Conservation (phyloP, 1,140 invertebrate genomes). For the Teleogryllus occipitalis region DNA sequence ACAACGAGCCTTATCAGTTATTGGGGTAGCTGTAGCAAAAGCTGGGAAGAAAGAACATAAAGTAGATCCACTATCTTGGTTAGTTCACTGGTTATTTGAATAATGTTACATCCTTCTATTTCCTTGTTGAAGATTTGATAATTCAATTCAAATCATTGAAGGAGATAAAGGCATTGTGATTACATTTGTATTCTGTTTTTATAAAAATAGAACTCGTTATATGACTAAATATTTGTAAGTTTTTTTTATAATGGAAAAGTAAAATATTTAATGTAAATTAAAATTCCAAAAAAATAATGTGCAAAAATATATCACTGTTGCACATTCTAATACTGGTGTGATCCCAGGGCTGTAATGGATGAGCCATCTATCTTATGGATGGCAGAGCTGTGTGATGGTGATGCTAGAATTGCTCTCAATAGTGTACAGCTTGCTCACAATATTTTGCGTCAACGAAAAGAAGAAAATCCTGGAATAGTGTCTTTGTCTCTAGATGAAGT, state of each 20-base stretch:
- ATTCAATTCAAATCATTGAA: too few species aligned
- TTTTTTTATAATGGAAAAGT: too few species aligned
- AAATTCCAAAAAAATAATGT: too few species aligned
- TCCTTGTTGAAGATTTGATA: not conserved
- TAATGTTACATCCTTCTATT: not conserved
- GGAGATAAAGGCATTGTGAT: too few species aligned
- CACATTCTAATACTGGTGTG: too few species aligned
- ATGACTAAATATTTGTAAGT: too few species aligned
- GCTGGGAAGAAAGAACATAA: slow-evolving; percentile 28
- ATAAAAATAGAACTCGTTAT: too few species aligned
- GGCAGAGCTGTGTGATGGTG: slow-evolving; percentile 69
- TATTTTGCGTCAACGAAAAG: slow-evolving; percentile 41
- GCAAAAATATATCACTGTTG: too few species aligned
- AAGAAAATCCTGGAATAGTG: slow-evolving; percentile 28
- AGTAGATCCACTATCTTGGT: slow-evolving; percentile 21
- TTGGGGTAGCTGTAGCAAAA: slow-evolving; percentile 35
- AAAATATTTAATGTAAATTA: too few species aligned
- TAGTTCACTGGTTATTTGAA: not conserved
- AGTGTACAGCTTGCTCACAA: slow-evolving; percentile 56
- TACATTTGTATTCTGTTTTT: too few species aligned
- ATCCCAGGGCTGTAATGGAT: slow-evolving; percentile 41
- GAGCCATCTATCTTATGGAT: slow-evolving; percentile 55
- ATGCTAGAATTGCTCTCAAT: slow-evolving; percentile 68
- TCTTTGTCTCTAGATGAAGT: slow-evolving; percentile 51
- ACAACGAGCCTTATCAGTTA: slow-evolving; percentile 43